These are phyloP conservation scores for Periophthalmodon schlosseri DNA, from an alignment of 2,113 vertebrate species.

Conservation along the genomic window DNA sequence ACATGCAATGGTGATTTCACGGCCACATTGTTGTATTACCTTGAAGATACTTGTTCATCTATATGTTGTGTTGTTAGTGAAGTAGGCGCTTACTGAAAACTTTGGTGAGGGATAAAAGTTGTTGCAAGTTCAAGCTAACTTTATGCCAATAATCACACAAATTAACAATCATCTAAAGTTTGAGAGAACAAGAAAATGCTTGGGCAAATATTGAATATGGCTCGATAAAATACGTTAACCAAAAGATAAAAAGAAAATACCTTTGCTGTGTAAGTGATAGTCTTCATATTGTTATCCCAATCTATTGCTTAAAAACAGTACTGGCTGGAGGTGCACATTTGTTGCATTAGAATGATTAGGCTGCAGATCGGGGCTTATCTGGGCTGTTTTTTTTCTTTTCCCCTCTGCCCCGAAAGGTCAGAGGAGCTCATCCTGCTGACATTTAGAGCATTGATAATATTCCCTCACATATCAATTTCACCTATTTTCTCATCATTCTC, in stretches of 20 bases:
- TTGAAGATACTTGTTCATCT: constrained; percentile 27
- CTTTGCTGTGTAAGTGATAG: constrained; percentile 4
- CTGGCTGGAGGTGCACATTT: constrained; percentile 49
- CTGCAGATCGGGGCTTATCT: constrained; percentile 66
- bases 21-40: constrained; percentile 21
- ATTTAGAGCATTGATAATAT: constrained; percentile 82
- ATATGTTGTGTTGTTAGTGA: background rate
- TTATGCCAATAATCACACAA: background rate
- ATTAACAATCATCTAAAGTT: background rate
- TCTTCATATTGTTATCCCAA: constrained; percentile 21
- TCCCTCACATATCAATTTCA: constrained; percentile 84
- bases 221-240: background rate
- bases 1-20: background rate
- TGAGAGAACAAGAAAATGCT: background rate
- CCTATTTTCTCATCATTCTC: constrained; percentile 83
- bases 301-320: constrained; percentile 39
- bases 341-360: constrained; percentile 64
- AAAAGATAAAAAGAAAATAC: background rate
- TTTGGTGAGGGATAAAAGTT: background rate
- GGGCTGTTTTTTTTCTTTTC: constrained; percentile 40
- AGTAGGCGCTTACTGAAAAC: background rate
- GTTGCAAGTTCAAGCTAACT: background rate
- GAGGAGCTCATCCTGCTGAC: constrained; percentile 74
- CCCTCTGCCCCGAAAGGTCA: constrained; percentile 68
- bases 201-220: background rate